Evolutionary conservation across 2,797 vertebrate species (phyloP).

Genomic region (Spatula clypeata): DNA sequence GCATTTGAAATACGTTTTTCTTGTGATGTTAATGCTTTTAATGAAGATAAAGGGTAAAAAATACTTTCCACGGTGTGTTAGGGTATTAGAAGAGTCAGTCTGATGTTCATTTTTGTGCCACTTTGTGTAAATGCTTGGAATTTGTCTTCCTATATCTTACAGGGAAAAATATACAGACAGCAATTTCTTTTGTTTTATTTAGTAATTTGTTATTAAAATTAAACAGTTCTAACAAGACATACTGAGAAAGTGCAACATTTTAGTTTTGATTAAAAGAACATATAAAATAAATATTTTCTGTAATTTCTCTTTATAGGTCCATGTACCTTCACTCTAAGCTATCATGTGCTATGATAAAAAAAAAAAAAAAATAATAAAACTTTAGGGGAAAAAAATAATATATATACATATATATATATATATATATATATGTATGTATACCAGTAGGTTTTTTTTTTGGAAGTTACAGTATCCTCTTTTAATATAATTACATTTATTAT

Average conservation of each 20-base stretch:
- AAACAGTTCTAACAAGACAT: not conserved
- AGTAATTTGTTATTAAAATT: not conserved
- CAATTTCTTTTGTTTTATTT: not conserved
- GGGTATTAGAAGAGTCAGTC: fast-evolving
- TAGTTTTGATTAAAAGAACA: not conserved
- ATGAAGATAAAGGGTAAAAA: not conserved
- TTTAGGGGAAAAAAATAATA: not conserved
- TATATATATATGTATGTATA: not conserved
- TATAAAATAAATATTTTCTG: not conserved
- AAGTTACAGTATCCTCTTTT: fast-evolving
- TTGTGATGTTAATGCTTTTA: not conserved
- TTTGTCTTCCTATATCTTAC: not conserved
- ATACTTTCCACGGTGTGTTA: not conserved
- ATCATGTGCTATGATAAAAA: not conserved
- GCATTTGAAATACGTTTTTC: not conserved
- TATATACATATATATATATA: too few species aligned
- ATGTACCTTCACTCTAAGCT: not conserved
- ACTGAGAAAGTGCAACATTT: not conserved
- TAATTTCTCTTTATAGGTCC: not conserved
- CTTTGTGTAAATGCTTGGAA: not conserved
- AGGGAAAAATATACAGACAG: not conserved
- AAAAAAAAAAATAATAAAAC: not conserved
- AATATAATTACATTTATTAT: not conserved
- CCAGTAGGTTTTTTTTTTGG: fast-evolving
- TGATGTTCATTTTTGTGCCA: not conserved